phyloP scores from a whole-genome alignment of 2,797 vertebrate species.

The Buphagus erythrorhynchus region DNA sequence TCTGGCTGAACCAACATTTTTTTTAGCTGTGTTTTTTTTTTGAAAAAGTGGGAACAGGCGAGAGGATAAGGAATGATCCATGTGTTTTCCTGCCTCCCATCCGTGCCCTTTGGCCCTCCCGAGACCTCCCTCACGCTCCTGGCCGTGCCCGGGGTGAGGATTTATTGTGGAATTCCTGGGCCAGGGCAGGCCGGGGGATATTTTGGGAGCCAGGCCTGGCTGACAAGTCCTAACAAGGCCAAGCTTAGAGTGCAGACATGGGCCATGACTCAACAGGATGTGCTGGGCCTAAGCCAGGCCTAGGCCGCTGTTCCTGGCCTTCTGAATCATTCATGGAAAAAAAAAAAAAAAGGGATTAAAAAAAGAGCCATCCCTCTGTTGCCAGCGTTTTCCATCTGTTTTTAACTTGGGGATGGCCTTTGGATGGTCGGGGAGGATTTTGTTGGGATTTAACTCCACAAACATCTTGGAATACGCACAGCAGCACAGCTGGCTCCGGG shows the following conservation, averaged over 20 bases:
- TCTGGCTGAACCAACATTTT: too few species aligned
- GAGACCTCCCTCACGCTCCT: background rate
- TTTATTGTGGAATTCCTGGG: background rate
- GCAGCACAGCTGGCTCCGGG: accelerated
- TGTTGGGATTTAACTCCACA: slow-evolving; percentile 30
- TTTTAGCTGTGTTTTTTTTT: too few species aligned
- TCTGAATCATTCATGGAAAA: slow-evolving; percentile 69
- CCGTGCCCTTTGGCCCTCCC: background rate
- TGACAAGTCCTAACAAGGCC: slow-evolving; percentile 71
- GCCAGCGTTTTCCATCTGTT: slow-evolving; percentile 60
- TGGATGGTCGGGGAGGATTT: slow-evolving; percentile 35
- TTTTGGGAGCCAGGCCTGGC: slow-evolving; percentile 60
- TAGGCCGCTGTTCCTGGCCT: background rate
- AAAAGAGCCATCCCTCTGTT: background rate
- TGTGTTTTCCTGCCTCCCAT: background rate
- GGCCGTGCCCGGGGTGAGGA: background rate
- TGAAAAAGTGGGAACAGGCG: background rate
- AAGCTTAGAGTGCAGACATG: slow-evolving; percentile 68
- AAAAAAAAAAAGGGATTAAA: background rate
- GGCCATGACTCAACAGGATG: slow-evolving; percentile 74
- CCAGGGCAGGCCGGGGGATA: slow-evolving; percentile 40
- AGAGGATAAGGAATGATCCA: background rate
- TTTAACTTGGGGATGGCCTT: slow-evolving; percentile 59
- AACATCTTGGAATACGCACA: background rate
- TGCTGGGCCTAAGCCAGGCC: slow-evolving; percentile 46